Evolutionary conservation across 2,797 vertebrate species (phyloP), one percentile per base, ranked within the genome.

Genomic region (Aphelocoma californica): DNA sequence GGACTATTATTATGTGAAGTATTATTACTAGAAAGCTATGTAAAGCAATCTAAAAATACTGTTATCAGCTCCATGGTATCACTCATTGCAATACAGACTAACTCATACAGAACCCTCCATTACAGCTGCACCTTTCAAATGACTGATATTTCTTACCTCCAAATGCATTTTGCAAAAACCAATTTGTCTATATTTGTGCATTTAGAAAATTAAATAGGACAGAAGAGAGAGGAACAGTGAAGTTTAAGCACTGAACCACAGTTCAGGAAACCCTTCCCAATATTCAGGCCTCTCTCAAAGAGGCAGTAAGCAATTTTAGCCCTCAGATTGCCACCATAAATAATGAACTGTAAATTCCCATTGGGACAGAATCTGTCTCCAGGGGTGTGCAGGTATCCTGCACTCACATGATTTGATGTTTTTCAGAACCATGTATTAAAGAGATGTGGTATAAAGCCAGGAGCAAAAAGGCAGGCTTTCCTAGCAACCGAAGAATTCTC

Each of bases 21-120:
- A 64, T 77, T 94, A 74, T 72, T 94, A 82, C 67, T 77, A 45
- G 38, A n/a, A 91, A 81, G 57, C 57, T 74, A 90, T 44, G 61
- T 60, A 86, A 95, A 94, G 40, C 70, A 60, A 66, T 64, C 85
- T 84, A 91, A 93, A 96, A 91, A 84, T 75, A 78, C 50, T 60
- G 16, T 61, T 45, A 83, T 86, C 54, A 53, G 10, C 72, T 72
- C 62, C 66, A 62, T 8, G 47, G 38, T 69, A 34, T 72, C 51
- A 42, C 31, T 74, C 40, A 4, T 9, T 88, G 77, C 81, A 77
- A 64, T 24, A 71, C 28, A 56, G 45, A 54, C 54, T 61, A 86
- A 65, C 19, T 58, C 69, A 62, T 66, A 47, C 10, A 47, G 77
- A 91, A 61, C 16, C 25, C 56, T 77, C 51, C 32, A 32, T 73